Percentiles rank a stretch among this genome's conserved stretches.
Evolutionary conservation across 2,797 vertebrate genomes (phyloP).

Genomic region (Salmo trutta): DNA sequence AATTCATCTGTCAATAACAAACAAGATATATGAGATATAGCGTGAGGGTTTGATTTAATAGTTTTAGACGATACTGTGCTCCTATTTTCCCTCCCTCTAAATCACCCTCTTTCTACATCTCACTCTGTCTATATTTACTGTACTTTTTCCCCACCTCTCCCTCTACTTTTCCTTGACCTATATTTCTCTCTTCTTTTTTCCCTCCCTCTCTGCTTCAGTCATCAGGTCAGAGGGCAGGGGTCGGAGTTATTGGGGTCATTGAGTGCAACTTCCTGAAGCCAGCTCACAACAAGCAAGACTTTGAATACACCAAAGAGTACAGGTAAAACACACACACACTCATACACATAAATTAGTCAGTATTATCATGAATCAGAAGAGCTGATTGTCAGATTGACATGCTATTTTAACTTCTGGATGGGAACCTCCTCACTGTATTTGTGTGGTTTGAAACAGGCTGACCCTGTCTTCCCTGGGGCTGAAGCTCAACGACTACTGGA

Average conservation of each 20-base stretch:
- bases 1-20: background rate
- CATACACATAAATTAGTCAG: background rate
- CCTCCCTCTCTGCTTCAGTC: conserved; percentile 54
- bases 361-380: background rate
- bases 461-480: conserved; percentile 77
- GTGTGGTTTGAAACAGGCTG: conserved; percentile 54
- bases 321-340: conserved; percentile 53
- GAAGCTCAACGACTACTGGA: conserved; percentile 85
- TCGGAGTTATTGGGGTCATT: conserved; percentile 82
- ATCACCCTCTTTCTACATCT: background rate
- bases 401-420: background rate
- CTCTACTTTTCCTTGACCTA: background rate
- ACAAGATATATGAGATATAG: background rate
- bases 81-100: conserved; percentile 10
- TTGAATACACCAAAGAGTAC: conserved; percentile 86
- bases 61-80: background rate
- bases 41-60: background rate
- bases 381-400: background rate
- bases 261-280: conserved; percentile 85
- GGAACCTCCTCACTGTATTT: background rate
- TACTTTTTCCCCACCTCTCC: background rate
- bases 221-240: conserved; percentile 70
- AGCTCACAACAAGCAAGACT: conserved; percentile 85
- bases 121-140: background rate
- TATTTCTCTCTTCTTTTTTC: background rate